A percentile compares a stretch with the other conserved stretches of the same genome.
Conservation (phyloP, 1,140 invertebrate genomes). For the Amyelois transitella region DNA sequence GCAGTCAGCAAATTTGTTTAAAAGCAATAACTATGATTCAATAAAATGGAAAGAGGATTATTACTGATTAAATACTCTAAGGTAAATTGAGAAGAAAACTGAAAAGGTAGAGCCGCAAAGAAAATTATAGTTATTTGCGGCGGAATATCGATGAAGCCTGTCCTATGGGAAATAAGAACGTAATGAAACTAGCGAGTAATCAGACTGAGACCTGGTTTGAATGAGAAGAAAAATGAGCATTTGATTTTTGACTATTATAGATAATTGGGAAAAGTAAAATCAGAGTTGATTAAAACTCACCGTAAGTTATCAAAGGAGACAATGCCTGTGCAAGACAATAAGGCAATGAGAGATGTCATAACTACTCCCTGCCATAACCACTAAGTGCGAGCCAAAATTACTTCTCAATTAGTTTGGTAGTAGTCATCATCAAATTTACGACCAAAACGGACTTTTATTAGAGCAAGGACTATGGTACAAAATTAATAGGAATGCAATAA, state of each 20-base stretch:
- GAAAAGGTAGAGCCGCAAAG: slow-evolving; percentile 6
- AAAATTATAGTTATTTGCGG: slow-evolving; percentile 13
- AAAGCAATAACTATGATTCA: slow-evolving; percentile 1
- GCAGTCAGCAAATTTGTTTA: background rate
- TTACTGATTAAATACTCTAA: slow-evolving; percentile 5
- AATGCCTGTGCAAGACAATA: slow-evolving; percentile 43
- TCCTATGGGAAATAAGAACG: slow-evolving; percentile 26
- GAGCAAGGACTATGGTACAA: too few relatives aligned
- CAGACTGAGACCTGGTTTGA: slow-evolving; percentile 29
- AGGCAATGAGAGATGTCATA: slow-evolving; percentile 37
- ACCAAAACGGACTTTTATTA: background rate
- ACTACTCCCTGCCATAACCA: slow-evolving; percentile 42
- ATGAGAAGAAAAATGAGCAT: slow-evolving; percentile 19
- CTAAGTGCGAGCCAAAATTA: slow-evolving; percentile 39
- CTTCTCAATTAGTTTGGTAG: slow-evolving; percentile 20
- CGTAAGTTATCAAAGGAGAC: slow-evolving; percentile 33
- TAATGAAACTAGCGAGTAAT: slow-evolving; percentile 34
- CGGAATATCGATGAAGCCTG: slow-evolving; percentile 22
- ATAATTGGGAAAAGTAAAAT: slow-evolving; percentile 38
- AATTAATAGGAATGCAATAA: too few relatives aligned
- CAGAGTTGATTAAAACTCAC: slow-evolving; percentile 54
- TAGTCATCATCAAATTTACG: background rate
- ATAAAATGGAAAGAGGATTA: slow-evolving; percentile 3
- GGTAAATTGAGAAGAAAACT: slow-evolving; percentile 7
- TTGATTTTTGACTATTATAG: background rate